Base-by-base conservation (phyloP, 2,888 invertebrate genomes). In the Orthosia gracilis region DNA sequence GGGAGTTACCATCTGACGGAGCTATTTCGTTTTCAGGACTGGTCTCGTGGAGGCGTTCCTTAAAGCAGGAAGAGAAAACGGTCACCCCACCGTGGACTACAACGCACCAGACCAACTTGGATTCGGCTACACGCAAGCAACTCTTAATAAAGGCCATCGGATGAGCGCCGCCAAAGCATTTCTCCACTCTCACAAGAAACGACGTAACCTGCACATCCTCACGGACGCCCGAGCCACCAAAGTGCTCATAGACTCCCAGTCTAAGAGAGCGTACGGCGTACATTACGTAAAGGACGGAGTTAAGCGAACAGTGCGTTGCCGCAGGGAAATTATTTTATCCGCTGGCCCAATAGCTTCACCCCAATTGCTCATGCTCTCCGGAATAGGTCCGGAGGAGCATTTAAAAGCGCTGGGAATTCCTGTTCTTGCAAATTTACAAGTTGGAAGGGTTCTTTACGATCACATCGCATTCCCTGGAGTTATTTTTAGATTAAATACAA, bases 301-400 rank as follows among this genome's bases (percentile, higher is more conserved):
- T 15, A 93, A 92, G 61, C 92, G 94, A 64, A 94, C 92, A 18
- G 97, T 97, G 0, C 95, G 95, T n/a, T 98, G 98, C 9, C 97
- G 97, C 58, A 98, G 98, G 88, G 99, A 99, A 94, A 97, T 99
- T 0, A 98, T 99, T 77, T 89, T 99, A 26, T 98, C 98, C 15
- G 98, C 98, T 0, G 99, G 99, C 1, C 97, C 99, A 1, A 97
- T 99, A 79, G 98, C 98, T 87, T 98, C 98, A 0, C 99, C 99
- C 0, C 99, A 99, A 92, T 91, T 99, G 21, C 97, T 99, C n/a
- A 98, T 99, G 98, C 93, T 99, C 3, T 99, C 99, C 9, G 99
- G 99, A 17, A 91, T 97, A 18, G 97, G 97, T 0, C 97, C 97
- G 0, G 92, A 93, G 75, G 94, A 97, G 77, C 96, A 97, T 88